Conservation (phyloP, 1,140 invertebrate genomes). For the Ruditapes philippinarum region DNA sequence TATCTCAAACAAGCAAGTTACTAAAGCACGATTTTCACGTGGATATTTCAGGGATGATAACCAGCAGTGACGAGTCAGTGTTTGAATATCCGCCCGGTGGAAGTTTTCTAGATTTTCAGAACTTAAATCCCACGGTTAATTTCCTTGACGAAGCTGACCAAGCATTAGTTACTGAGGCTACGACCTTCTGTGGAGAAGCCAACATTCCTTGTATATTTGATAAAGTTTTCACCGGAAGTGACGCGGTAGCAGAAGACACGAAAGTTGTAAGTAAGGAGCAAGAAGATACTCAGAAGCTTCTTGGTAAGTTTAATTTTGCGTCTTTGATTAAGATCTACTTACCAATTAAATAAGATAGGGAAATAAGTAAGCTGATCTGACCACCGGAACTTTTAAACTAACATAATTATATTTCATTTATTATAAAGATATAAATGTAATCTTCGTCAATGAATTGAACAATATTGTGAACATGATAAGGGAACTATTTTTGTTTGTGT, state of each 20-base stretch:
- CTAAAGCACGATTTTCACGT: no score
- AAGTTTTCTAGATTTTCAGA: neutral
- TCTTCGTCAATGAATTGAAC: no score
- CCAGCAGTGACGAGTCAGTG: neutral
- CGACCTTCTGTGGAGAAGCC: neutral
- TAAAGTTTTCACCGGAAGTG: neutral
- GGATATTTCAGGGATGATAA: neutral
- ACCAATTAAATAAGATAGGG: no score
- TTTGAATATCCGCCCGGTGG: neutral
- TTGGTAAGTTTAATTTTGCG: neutral
- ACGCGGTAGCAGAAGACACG: neutral
- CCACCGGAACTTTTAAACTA: no score
- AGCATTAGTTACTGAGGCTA: neutral
- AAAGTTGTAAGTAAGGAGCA: neutral
- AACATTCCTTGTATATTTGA: conserved; percentile 36
- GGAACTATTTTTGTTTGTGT: no score
- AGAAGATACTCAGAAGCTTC: neutral
- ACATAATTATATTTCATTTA: no score
- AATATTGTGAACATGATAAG: no score
- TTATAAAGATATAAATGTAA: no score
- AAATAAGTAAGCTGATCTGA: no score
- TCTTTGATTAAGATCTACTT: no score
- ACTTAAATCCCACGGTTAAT: neutral
- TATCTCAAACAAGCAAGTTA: no score
- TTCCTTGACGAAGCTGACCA: neutral